These are phyloP conservation scores for Tenodera sinensis DNA, from an alignment of 2,888 invertebrate species.

Conservation along the genomic window DNA sequence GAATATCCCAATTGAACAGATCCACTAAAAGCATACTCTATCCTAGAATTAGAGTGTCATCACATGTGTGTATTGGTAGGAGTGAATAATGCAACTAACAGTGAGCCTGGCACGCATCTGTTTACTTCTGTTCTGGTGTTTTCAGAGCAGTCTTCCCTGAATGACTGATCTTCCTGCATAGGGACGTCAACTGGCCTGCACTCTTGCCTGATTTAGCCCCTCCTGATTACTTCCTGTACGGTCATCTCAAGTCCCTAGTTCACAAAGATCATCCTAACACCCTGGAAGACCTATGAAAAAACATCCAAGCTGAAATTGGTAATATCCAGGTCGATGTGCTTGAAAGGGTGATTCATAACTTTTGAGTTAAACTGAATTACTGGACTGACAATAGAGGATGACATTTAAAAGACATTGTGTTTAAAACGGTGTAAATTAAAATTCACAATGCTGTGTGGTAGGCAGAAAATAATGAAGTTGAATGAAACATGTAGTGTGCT, in stretches of 20 bases:
- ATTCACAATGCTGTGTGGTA: no score
- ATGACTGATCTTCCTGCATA: slow-evolving; percentile 15
- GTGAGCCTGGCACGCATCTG: no score
- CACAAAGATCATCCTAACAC: slow-evolving; percentile 34
- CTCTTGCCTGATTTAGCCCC: slow-evolving; percentile 26
- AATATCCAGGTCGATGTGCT: slow-evolving; percentile 31
- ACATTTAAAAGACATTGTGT: slow-evolving; percentile 26
- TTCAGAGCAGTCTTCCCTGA: slow-evolving; percentile 19
- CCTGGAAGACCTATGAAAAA: slow-evolving; percentile 35
- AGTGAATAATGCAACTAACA: no score
- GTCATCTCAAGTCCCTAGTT: slow-evolving; percentile 33
- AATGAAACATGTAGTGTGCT: no score
- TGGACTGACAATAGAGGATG: slow-evolving; percentile 31
- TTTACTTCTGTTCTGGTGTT: no score
- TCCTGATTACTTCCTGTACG: slow-evolving; percentile 20
- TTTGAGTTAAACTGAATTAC: slow-evolving; percentile 32
- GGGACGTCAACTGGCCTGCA: slow-evolving; percentile 24
- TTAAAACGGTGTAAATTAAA: slow-evolving; percentile 17
- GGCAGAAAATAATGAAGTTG: no score
- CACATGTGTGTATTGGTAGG: no score
- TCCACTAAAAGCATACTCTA: no score
- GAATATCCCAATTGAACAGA: no score
- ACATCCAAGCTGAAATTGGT: slow-evolving; percentile 11
- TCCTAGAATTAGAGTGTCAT: no score
- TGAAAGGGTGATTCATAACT: slow-evolving; percentile 31